Evolutionary conservation across 2,888 invertebrate species (phyloP).

Genomic region (Trachelus stipa): DNA sequence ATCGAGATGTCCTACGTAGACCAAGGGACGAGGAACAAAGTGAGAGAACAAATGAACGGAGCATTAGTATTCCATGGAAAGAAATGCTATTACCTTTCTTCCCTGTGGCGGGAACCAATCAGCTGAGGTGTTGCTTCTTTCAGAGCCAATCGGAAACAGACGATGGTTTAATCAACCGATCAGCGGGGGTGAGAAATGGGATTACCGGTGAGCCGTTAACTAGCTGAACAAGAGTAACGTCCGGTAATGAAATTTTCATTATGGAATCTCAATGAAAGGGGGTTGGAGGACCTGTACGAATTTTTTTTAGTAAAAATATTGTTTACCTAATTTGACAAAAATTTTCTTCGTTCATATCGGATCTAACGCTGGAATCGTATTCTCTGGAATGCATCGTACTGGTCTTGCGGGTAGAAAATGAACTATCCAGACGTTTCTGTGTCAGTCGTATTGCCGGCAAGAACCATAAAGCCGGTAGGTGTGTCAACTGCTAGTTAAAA

Average conservation of each 20-base stretch:
- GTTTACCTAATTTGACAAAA: too few species aligned
- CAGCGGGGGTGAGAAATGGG: slow-evolving; percentile 1
- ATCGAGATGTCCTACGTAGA: neutral
- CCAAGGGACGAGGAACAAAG: neutral
- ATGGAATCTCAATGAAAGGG: neutral
- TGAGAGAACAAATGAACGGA: slow-evolving; percentile 20
- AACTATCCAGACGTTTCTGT: slow-evolving; percentile 1
- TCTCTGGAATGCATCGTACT: neutral
- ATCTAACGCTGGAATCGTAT: neutral
- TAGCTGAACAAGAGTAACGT: slow-evolving; percentile 10
- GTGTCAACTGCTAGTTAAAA: slow-evolving; percentile 30
- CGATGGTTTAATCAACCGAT: slow-evolving; percentile 10
- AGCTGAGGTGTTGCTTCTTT: slow-evolving; percentile 25
- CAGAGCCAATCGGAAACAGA: slow-evolving; percentile 24
- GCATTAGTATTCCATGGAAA: slow-evolving; percentile 50
- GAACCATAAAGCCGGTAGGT: slow-evolving; percentile 9
- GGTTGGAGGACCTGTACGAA: neutral
- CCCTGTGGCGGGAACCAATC: slow-evolving; percentile 40
- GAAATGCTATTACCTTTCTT: slow-evolving; percentile 51
- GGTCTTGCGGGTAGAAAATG: neutral
- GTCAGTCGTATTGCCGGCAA: neutral
- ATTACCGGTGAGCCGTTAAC: slow-evolving; percentile 9
- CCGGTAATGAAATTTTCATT: slow-evolving; percentile 4
- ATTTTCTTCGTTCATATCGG: too few species aligned
- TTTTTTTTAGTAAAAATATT: too few species aligned